Evolutionary conservation across 2,113 vertebrate species (phyloP).

Genomic region (Mastomys natalensis): DNA sequence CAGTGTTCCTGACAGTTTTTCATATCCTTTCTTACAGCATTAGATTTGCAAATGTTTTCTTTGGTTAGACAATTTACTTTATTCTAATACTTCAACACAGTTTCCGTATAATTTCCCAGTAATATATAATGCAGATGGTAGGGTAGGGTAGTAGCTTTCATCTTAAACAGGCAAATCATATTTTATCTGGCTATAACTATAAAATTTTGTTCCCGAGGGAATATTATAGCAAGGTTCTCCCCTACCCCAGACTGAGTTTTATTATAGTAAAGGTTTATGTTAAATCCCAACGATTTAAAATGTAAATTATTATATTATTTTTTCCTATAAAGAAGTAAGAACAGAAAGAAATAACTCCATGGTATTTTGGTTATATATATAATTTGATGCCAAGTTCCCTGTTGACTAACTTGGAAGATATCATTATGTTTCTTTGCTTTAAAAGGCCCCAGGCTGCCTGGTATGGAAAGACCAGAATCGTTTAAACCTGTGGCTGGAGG

Average conservation of each 20-base stretch:
- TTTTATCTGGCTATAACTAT: conserved; percentile 70
- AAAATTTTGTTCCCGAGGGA: conserved; percentile 63
- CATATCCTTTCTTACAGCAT: conserved; percentile 34
- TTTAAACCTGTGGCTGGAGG: conserved; percentile 35
- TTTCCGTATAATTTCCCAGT: conserved; percentile 57
- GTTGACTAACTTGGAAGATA: conserved; percentile 66
- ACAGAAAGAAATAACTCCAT: conserved; percentile 46
- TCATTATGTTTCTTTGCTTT: conserved; percentile 50
- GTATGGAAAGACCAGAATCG: not conserved
- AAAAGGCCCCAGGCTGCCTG: conserved; percentile 31
- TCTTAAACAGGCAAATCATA: conserved; percentile 60
- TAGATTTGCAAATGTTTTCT: conserved; percentile 64
- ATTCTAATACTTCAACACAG: conserved; percentile 46
- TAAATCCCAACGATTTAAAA: conserved; percentile 66
- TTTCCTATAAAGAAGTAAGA: conserved; percentile 43
- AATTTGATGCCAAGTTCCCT: conserved; percentile 61
- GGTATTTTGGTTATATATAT: conserved; percentile 33
- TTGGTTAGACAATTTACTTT: conserved; percentile 62
- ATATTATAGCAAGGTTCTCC: not conserved
- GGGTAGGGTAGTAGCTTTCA: conserved; percentile 45
- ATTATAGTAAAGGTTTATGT: conserved; percentile 41
- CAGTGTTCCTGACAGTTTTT: not conserved
- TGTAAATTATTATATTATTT: conserved; percentile 61
- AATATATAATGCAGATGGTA: conserved; percentile 58
- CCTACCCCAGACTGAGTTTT: conserved; percentile 46